A percentile compares a stretch with the other conserved stretches of the same genome.
These are phyloP conservation scores for Shinisaurus crocodilurus DNA, from an alignment of 2,113 vertebrate genomes.

Conservation along the genomic window DNA sequence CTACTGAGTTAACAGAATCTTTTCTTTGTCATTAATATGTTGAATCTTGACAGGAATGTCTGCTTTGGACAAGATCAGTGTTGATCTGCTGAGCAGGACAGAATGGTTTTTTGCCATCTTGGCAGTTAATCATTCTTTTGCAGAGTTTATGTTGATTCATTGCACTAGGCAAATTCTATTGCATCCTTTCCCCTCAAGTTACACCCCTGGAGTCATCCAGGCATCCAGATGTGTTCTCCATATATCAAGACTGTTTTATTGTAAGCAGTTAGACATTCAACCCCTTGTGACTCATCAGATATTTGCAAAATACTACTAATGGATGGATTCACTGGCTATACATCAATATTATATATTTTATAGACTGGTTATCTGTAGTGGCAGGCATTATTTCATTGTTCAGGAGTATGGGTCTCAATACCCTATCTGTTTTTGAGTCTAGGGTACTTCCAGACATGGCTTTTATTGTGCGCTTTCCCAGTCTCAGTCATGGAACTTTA, in stretches of 20 bases:
- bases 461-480: not conserved
- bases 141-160: not conserved
- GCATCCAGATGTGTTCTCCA: not conserved
- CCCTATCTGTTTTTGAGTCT: not conserved
- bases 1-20: not conserved
- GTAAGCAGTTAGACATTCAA: not conserved
- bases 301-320: conserved; percentile 4
- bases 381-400: not conserved
- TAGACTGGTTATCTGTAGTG: not conserved
- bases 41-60: not conserved
- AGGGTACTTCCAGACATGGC: not conserved
- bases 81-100: not conserved
- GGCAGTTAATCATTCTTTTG: not conserved
- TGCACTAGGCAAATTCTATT: not conserved
- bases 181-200: not conserved
- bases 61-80: not conserved
- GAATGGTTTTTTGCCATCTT: not conserved
- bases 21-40: not conserved
- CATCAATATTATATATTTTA: conserved; percentile 3
- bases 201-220: not conserved
- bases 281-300: not conserved
- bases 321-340: not conserved
- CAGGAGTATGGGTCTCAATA: not conserved
- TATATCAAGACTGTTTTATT: not conserved
- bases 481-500: not conserved